Evolutionary conservation across 2,797 vertebrate genomes (phyloP), one percentile per base, ranked within the genome.

Genomic region (Parauchenoglanis ngamensis): DNA sequence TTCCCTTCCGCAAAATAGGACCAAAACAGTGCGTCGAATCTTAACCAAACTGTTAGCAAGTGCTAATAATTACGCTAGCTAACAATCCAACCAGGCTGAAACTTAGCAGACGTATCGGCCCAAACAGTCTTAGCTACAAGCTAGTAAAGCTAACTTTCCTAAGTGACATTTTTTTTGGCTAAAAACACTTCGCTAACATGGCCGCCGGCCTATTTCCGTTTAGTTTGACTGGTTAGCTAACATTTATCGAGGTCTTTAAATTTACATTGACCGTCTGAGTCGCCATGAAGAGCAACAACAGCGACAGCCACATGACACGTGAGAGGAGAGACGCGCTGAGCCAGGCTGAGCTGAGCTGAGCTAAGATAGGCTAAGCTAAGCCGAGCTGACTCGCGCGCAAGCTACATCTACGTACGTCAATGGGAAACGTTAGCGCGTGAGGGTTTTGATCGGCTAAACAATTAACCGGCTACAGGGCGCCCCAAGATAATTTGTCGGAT

Each of bases 291-390:
- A 77, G 75, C 54, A 35, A 61, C 57, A 81, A 49, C 54, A 44
- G 54, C 56, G 19, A 40, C 77, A 81, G 52, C 72, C 28, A 65
- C 77, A 82, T 75, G 84, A 88, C 86, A 90, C 84, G 89, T 91
- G 87, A 89, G 86, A 89, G 86, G 44, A 61, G 35, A 23, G 23
- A 35, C 0, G 40, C 25, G 59, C 54, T 31, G 17, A 1, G 35
- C 23, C 25, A 59, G 0, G 13, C 68, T 25, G 52, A 31, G 31
- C 35, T 25, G 52, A 31, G 31, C 35, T 67, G 61, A 3, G 65
- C 54, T 76, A 85, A 21, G 25, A 40, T 82, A 65, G 19, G 40
- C 57, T 63, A 57, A 5, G 56, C 56, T 57, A 57, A 19, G 3
- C 54, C 54, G 44, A 19, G 86, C 86, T 83, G 86, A 61, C 65